Evolutionary conservation across 1,140 invertebrate species (phyloP).

Genomic region (Drosophila watanabei): DNA sequence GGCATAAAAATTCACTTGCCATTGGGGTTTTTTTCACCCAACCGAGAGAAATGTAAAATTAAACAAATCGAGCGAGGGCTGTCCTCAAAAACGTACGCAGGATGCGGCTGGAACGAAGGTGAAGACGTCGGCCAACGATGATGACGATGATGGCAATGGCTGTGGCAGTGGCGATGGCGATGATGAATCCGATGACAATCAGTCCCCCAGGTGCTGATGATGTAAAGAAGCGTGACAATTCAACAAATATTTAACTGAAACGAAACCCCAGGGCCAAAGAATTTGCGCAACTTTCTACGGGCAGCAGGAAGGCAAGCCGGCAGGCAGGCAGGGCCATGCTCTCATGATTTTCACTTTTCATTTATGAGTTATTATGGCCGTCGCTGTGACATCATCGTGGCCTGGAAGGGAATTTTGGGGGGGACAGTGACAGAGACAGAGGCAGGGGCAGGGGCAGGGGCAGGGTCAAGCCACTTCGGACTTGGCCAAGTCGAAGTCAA

Average conservation of each 20-base stretch:
- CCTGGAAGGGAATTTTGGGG: slow-evolving; percentile 10
- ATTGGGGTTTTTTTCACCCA: slow-evolving; percentile 43
- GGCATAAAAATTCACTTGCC: slow-evolving; percentile 27
- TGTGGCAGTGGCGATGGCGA: slow-evolving; percentile 24
- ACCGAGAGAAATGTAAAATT: slow-evolving; percentile 22
- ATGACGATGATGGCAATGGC: slow-evolving; percentile 12
- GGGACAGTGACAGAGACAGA: too few relatives aligned
- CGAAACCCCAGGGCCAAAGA: slow-evolving; percentile 64
- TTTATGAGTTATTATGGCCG: slow-evolving; percentile 74
- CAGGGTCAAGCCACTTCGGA: slow-evolving; percentile 38
- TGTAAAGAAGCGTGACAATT: slow-evolving; percentile 82
- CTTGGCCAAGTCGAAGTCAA: slow-evolving; percentile 74
- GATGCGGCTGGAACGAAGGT: slow-evolving; percentile 59
- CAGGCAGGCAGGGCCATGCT: slow-evolving; percentile 6
- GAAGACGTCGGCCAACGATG: slow-evolving; percentile 22
- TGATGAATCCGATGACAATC: slow-evolving; percentile 63
- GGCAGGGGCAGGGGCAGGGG: slow-evolving; percentile 7
- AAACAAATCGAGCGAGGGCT: slow-evolving; percentile 31
- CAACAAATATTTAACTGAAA: slow-evolving; percentile 75
- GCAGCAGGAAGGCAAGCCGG: slow-evolving; percentile 21
- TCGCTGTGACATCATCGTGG: slow-evolving; percentile 70
- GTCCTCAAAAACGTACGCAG: slow-evolving; percentile 83
- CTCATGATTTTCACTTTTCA: slow-evolving; percentile 80
- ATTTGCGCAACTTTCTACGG: slow-evolving; percentile 81
- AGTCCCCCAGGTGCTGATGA: slow-evolving; percentile 48